These are phyloP conservation scores for Drosophila lowei DNA, from an alignment of 1,140 invertebrate genomes.

Conservation along the genomic window DNA sequence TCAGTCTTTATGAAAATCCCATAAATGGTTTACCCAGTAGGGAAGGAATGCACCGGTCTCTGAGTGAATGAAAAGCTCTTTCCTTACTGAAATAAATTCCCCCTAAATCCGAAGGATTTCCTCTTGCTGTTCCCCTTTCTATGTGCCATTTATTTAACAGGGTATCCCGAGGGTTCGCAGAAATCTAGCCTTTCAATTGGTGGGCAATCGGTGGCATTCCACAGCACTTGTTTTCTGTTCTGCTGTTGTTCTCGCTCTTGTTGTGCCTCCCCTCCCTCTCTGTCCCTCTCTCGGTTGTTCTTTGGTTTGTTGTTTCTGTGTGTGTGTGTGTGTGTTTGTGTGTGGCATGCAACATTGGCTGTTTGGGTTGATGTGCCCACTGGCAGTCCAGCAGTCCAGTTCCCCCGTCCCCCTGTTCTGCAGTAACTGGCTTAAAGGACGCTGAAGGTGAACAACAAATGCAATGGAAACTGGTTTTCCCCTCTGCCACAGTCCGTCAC, in stretches of 20 bases:
- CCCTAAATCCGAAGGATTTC: not conserved
- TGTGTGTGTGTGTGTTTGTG: conserved; percentile 23
- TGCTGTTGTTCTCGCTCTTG: conserved; percentile 35
- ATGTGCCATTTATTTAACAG: not conserved
- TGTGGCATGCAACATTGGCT: conserved; percentile 60
- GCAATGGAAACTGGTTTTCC: conserved; percentile 51
- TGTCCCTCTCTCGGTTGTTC: conserved; percentile 33
- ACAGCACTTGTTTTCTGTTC: conserved; percentile 41
- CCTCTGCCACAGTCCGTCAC: not conserved
- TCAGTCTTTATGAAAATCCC: too few species aligned
- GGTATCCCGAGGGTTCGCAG: conserved; percentile 24
- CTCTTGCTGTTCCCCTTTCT: not conserved
- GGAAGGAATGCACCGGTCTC: too few species aligned
- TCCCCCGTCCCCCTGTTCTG: conserved; percentile 4
- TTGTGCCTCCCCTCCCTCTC: not conserved
- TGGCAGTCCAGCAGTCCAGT: conserved; percentile 2
- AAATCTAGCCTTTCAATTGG: conserved; percentile 47
- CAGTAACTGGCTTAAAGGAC: conserved; percentile 68
- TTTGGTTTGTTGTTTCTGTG: conserved; percentile 44
- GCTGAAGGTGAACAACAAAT: conserved; percentile 78
- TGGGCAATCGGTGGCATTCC: conserved; percentile 23
- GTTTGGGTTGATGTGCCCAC: conserved; percentile 25
- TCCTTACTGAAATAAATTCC: not conserved
- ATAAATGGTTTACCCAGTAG: too few species aligned
- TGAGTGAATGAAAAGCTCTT: too few species aligned